Percentiles rank a stretch among this genome's conserved stretches.
phyloP scores from a whole-genome alignment of 2,113 vertebrate genomes.

The Oryzias celebensis region DNA sequence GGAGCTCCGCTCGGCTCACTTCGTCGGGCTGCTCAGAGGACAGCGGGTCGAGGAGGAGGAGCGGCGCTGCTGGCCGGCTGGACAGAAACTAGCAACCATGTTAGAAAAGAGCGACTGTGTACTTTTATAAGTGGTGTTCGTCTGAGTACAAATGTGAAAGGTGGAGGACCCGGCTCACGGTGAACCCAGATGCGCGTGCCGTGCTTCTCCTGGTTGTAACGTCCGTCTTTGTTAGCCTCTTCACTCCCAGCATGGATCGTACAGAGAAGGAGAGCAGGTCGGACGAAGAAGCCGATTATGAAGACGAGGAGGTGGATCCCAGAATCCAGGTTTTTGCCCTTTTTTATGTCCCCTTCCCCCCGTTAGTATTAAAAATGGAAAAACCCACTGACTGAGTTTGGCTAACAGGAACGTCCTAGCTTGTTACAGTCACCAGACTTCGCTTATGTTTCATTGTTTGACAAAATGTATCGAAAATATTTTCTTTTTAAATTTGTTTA shows the following conservation, averaged over 20 bases:
- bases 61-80: neutral
- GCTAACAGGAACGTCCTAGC: neutral
- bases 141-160: neutral
- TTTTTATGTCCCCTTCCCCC: neutral
- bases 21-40: neutral
- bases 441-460: too few relatives aligned
- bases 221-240: slow-evolving; percentile 9
- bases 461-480: too few relatives aligned
- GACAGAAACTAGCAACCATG: neutral
- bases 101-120: neutral
- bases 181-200: slow-evolving; percentile 10
- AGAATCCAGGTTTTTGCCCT: slow-evolving; percentile 84
- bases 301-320: slow-evolving; percentile 90
- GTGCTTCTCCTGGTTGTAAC: slow-evolving; percentile 50
- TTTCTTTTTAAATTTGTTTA: too few relatives aligned
- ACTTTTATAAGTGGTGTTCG: neutral
- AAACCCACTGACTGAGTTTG: neutral
- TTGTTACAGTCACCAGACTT: neutral
- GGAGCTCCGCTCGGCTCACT: neutral
- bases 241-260: slow-evolving; percentile 63
- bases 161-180: neutral
- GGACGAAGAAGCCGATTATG: slow-evolving; percentile 75
- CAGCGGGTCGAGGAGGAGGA: neutral
- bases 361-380: neutral
- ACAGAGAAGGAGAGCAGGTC: slow-evolving; percentile 63